Evolutionary conservation across 2,797 vertebrate species (phyloP).

Genomic region (Poeciliopsis presidionis): DNA sequence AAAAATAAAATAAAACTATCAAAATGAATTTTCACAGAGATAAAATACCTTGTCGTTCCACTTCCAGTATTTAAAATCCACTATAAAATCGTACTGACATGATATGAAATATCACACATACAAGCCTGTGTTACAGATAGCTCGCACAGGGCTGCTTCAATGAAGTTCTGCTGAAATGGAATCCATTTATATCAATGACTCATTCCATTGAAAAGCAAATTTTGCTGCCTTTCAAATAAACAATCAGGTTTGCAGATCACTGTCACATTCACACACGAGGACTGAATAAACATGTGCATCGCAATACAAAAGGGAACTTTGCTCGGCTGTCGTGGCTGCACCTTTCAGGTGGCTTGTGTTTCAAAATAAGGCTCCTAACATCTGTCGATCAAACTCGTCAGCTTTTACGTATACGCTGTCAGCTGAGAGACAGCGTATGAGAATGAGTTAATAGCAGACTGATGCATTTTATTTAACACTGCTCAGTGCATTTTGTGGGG

Average conservation of each 20-base stretch:
- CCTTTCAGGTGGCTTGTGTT: slow-evolving; percentile 23
- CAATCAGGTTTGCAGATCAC: slow-evolving; percentile 36
- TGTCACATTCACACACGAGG: slow-evolving; percentile 26
- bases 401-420: slow-evolving; percentile 8
- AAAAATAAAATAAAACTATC: neutral
- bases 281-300: slow-evolving; percentile 22
- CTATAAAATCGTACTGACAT: slow-evolving; percentile 19
- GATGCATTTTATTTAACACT: neutral
- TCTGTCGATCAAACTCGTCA: neutral
- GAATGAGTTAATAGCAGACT: slow-evolving; percentile 18
- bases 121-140: slow-evolving; percentile 33
- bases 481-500: slow-evolving; percentile 30
- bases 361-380: slow-evolving; percentile 13
- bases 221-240: slow-evolving; percentile 42
- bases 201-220: slow-evolving; percentile 36
- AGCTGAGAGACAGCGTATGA: too few relatives aligned
- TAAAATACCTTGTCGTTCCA: neutral
- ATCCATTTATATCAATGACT: slow-evolving; percentile 50
- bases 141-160: slow-evolving; percentile 34
- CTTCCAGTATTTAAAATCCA: neutral
- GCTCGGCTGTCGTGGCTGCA: slow-evolving; percentile 4
- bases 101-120: slow-evolving; percentile 30
- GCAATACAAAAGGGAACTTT: slow-evolving; percentile 23
- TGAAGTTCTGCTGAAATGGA: slow-evolving; percentile 43
- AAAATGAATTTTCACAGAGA: neutral